phyloP scores from a whole-genome alignment of 2,113 vertebrate genomes.

The Tetrao urogallus region DNA sequence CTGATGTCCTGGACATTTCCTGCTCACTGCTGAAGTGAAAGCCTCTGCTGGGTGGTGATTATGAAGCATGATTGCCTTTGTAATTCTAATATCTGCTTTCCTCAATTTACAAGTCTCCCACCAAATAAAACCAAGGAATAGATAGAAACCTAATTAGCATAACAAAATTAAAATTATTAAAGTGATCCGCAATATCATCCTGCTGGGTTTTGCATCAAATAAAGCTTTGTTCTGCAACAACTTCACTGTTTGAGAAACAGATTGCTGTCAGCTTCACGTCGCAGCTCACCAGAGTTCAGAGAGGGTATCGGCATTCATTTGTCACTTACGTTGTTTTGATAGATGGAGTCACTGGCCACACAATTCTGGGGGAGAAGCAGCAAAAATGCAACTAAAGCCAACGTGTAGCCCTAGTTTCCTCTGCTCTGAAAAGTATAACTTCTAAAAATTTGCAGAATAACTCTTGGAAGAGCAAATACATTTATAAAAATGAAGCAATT shows the following conservation, averaged over 20 bases:
- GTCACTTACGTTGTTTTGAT: neutral
- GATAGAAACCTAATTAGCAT: conserved; percentile 6
- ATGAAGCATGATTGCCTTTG: neutral
- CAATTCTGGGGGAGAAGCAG: neutral
- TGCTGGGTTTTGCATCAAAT: neutral
- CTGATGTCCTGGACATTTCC: neutral
- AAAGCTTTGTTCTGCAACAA: neutral
- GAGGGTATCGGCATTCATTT: neutral
- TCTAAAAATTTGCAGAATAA: neutral
- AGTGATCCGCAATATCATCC: neutral
- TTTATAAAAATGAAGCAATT: neutral
- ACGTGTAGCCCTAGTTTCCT: accelerated
- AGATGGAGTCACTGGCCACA: neutral
- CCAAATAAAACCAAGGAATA: neutral
- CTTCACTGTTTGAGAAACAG: neutral
- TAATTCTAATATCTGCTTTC: neutral
- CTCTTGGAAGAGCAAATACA: neutral
- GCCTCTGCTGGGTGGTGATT: neutral
- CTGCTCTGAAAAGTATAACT: neutral
- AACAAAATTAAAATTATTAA: neutral
- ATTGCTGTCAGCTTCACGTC: neutral
- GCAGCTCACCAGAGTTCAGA: neutral
- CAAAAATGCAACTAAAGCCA: accelerated
- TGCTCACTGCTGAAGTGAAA: neutral
- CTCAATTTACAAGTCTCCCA: neutral